Base-by-base conservation (phyloP, 2,797 vertebrate species). In the Tokudaia tokunoshimensis region DNA sequence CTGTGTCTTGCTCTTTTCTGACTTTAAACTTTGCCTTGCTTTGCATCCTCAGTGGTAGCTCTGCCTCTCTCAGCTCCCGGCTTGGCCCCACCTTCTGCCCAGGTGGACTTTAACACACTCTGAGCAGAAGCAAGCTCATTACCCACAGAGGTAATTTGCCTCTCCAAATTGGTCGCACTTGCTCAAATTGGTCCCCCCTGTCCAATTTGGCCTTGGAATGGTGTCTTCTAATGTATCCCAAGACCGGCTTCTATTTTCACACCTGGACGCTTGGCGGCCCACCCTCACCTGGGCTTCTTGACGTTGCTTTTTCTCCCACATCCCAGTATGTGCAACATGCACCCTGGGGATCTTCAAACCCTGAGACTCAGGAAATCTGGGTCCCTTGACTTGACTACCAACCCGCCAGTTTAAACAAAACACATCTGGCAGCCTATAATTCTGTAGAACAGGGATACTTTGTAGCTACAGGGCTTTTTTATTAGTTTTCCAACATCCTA, bases 111-210 rank as follows among this genome's bases (percentile, higher is more conserved):
- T 34, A 61, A 80, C 2, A 13, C 17, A 70, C 41, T 86, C 15
- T 11, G 12, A 41, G 37, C 9, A 80, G 75, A 22, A 52, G 55
- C 55, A 55, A 52, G 44, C 89, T 91, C 75, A 92, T 81, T 81
- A 44, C 89, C 75, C 82, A 79, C 10, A 44, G 59, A 91, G 82
- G 63, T 63, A 72, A 86, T 80, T 57, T 52, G 74, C 89, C 75
- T 72, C 63, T 91, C 82, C 44, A 86, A 80, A 86, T 87, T 87
- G 65, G 34, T 63, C 89, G 74, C 94, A 34, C 89, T 37, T 63
- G 55, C 41, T 63, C 81, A 57, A 13, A 3, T 86, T 74, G 76
- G 50, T 78, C 83, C 83, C 72, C 19, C 57, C 20, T 57, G 59
- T 61, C 63, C 78, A 52, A 22, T 4, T 88, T 80, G 72, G 59